Evolutionary conservation across 1,140 invertebrate genomes (phyloP).

Genomic region (Aphelinus atriplicis): DNA sequence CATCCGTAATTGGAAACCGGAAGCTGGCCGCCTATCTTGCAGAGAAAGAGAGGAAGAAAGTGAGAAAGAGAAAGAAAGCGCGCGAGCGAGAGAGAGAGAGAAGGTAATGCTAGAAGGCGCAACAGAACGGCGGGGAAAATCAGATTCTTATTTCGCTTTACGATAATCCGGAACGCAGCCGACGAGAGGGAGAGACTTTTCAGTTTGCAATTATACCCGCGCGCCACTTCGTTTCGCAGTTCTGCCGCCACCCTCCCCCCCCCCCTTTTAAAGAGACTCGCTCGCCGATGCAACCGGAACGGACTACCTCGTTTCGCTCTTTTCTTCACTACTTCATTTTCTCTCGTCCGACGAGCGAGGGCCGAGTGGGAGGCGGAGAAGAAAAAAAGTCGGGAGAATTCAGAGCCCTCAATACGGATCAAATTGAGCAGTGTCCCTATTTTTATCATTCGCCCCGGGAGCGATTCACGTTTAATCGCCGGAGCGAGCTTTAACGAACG

Average conservation of each 20-base stretch:
- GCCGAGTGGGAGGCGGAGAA: too few species aligned
- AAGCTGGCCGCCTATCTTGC: slow-evolving; percentile 27
- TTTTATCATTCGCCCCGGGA: background rate
- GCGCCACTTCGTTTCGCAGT: slow-evolving; percentile 31
- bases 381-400: too few species aligned
- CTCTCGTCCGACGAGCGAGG: background rate
- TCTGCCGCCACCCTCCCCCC: background rate
- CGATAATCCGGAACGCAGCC: slow-evolving; percentile 29
- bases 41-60: background rate
- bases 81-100: background rate
- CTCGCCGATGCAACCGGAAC: background rate
- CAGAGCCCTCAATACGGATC: too few species aligned
- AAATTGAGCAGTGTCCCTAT: background rate
- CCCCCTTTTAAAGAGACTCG: background rate
- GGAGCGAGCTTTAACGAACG: slow-evolving; percentile 19
- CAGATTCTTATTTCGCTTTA: slow-evolving; percentile 40
- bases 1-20: slow-evolving; percentile 40
- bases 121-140: slow-evolving; percentile 18
- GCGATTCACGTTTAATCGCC: background rate
- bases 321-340: slow-evolving; percentile 17
- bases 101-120: background rate
- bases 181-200: slow-evolving; percentile 21
- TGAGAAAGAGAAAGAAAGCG: background rate
- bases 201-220: slow-evolving; percentile 35
- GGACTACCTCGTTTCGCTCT: slow-evolving; percentile 14